Conservation (phyloP, 1,140 invertebrate species). For the Ips typographus region DNA sequence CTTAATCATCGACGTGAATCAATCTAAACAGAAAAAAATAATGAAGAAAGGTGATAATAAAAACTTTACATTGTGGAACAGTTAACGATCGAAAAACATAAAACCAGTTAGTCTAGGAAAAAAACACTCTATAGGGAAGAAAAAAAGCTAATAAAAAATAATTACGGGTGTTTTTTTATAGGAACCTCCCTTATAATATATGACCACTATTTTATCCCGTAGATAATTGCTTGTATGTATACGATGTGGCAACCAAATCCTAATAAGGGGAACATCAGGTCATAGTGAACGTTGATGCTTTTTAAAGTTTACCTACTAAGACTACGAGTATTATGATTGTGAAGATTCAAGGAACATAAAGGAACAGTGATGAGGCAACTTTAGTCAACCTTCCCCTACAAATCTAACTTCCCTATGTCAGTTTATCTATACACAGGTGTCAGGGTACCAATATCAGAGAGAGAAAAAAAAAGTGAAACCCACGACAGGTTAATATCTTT, state of each 20-base stretch:
- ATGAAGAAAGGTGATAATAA: background rate
- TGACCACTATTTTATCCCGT: slow-evolving; percentile 25
- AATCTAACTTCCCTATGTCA: background rate
- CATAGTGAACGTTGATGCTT: no score
- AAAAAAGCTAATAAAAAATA: background rate
- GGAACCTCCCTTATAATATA: slow-evolving; percentile 24
- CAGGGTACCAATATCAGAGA: slow-evolving; percentile 15
- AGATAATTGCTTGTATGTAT: slow-evolving; percentile 9
- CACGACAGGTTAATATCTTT: slow-evolving; percentile 48
- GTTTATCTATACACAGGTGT: slow-evolving; percentile 35
- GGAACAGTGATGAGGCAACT: background rate
- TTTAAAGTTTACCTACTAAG: no score
- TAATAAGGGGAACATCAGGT: background rate
- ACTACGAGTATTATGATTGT: no score
- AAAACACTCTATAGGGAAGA: slow-evolving; percentile 22
- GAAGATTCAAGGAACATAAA: no score
- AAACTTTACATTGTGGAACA: slow-evolving; percentile 22
- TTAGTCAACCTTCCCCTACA: slow-evolving; percentile 8
- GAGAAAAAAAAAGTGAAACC: slow-evolving; percentile 36
- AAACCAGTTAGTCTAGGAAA: slow-evolving; percentile 21
- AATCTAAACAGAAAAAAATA: no score
- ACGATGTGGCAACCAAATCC: slow-evolving; percentile 15
- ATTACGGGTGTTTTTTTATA: background rate
- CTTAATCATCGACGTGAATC: no score
- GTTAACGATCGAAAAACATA: slow-evolving; percentile 14